Evolutionary conservation across 2,797 vertebrate genomes (phyloP).

Genomic region (Botia kubotai): DNA sequence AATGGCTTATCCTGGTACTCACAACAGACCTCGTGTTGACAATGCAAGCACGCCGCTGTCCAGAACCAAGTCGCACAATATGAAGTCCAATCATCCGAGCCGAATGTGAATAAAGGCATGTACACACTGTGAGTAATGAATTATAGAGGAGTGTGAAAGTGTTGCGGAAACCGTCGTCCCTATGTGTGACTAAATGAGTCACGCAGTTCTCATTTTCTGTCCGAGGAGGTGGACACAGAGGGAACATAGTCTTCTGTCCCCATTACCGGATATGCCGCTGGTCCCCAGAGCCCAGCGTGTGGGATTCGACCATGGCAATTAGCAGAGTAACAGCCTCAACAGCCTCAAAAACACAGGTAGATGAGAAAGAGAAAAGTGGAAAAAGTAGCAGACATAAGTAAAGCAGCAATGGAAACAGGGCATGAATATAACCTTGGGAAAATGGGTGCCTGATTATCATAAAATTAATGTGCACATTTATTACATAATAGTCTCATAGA

Average conservation of each 20-base stretch:
- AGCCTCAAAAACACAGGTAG: slow-evolving; percentile 45
- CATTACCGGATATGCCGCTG: slow-evolving; percentile 58
- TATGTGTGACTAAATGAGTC: background rate
- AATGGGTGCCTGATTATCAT: slow-evolving; percentile 71
- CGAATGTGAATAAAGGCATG: background rate
- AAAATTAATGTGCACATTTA: slow-evolving; percentile 73
- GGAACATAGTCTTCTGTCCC: slow-evolving; percentile 49
- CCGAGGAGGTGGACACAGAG: slow-evolving; percentile 51
- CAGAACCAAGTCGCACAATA: background rate
- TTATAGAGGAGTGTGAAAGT: background rate
- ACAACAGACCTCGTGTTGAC: no score
- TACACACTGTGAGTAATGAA: background rate
- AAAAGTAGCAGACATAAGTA: slow-evolving; percentile 30
- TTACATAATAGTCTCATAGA: slow-evolving; percentile 69
- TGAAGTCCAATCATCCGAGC: background rate
- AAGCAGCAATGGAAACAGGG: slow-evolving; percentile 9
- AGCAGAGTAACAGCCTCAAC: slow-evolving; percentile 64
- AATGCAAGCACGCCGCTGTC: no score
- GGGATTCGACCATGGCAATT: slow-evolving; percentile 54
- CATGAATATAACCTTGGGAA: slow-evolving; percentile 71
- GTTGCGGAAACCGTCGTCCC: background rate
- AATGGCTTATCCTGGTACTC: no score
- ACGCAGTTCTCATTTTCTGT: background rate
- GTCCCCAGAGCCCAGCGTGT: slow-evolving; percentile 59
- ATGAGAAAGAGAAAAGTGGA: slow-evolving; percentile 47